These are phyloP conservation scores for Drosophila pectinifera DNA, from an alignment of 1,140 invertebrate genomes.

Conservation along the genomic window DNA sequence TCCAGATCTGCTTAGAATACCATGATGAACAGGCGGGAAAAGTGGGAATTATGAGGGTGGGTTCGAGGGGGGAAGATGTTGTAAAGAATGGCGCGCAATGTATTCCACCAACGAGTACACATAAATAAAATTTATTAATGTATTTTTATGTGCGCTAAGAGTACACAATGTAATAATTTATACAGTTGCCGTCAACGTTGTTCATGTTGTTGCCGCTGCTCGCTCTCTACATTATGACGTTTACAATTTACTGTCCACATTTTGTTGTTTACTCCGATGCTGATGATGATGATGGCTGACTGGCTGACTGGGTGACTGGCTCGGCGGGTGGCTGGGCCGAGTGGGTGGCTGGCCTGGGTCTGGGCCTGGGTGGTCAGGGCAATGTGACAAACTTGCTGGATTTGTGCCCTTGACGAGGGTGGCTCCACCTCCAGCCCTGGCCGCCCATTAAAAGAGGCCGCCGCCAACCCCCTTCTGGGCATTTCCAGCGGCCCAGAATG, in stretches of 20 bases:
- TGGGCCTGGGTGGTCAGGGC: constrained; percentile 48
- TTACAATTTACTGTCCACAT: constrained; percentile 82
- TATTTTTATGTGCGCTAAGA: constrained; percentile 83
- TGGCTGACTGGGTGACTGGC: constrained; percentile 39
- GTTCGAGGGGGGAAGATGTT: constrained; percentile 14
- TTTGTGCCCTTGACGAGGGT: constrained; percentile 75
- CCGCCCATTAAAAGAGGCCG: constrained; percentile 34
- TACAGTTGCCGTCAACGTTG: constrained; percentile 75
- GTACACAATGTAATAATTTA: constrained; percentile 84
- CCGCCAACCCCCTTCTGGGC: constrained; percentile 43
- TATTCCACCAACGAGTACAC: constrained; percentile 65
- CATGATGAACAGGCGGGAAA: constrained; percentile 43
- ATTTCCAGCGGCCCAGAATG: constrained; percentile 72
- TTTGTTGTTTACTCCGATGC: constrained; percentile 79
- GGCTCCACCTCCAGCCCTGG: constrained; percentile 35
- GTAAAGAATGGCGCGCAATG: constrained; percentile 36
- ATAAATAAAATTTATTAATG: constrained; percentile 84
- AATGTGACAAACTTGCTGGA: constrained; percentile 76
- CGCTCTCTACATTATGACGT: constrained; percentile 72
- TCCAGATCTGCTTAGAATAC: constrained; percentile 45
- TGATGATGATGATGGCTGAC: constrained; percentile 58
- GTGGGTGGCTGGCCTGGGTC: constrained; percentile 27
- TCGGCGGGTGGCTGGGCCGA: constrained; percentile 37
- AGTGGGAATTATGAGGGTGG: constrained; percentile 30
- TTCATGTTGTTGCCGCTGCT: constrained; percentile 42